A percentile compares a stretch with the other conserved stretches of the same genome.
These are phyloP conservation scores for Jordanella pulchra DNA, from an alignment of 2,797 vertebrate genomes.

Conservation along the genomic window DNA sequence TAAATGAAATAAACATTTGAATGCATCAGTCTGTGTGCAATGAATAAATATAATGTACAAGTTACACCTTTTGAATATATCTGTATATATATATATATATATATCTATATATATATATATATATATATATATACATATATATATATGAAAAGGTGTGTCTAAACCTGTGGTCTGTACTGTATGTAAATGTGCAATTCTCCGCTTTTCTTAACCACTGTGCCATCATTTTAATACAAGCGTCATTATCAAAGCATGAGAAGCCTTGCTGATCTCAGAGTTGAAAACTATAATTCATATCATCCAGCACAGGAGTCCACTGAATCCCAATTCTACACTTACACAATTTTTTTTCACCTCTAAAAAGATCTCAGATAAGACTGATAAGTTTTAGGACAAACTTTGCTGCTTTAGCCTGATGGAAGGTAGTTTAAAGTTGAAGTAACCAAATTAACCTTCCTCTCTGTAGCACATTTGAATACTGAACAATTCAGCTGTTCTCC, in stretches of 20 bases:
- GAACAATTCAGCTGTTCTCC: slow-evolving; percentile 12
- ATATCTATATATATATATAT: neutral
- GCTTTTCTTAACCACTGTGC: neutral
- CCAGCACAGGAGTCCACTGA: neutral
- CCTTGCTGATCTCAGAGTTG: neutral
- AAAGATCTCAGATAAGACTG: neutral
- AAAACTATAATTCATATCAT: neutral
- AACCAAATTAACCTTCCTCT: neutral
- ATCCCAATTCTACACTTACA: neutral
- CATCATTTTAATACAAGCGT: neutral
- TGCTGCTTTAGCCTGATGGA: neutral
- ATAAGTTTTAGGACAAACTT: neutral
- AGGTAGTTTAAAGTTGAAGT: neutral
- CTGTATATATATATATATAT: neutral
- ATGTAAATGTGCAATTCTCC: too few relatives aligned
- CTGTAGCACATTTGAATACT: slow-evolving; percentile 25
- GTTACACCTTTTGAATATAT: neutral
- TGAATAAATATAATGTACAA: too few relatives aligned
- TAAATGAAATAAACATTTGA: too few relatives aligned
- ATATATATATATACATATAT: neutral
- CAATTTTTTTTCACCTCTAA: neutral
- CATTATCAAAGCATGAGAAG: neutral
- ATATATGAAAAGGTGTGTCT: too few relatives aligned
- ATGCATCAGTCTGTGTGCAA: too few relatives aligned
- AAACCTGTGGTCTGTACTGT: too few relatives aligned